Conservation (phyloP, 2,113 vertebrate genomes). For the Alethe diademata region DNA sequence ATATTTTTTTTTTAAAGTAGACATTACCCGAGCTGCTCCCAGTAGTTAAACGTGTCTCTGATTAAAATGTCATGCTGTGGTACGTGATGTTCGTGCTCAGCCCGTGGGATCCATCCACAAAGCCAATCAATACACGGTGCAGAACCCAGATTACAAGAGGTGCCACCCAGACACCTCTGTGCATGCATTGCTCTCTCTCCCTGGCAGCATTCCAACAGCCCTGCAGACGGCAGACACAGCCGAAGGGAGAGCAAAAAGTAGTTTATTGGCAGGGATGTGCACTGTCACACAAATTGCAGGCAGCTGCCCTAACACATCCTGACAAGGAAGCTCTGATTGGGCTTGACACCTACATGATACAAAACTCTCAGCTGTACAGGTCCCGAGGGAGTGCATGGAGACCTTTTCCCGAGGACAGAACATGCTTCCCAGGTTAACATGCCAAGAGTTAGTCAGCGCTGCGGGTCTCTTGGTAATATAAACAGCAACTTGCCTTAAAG, state of each 20-base stretch:
- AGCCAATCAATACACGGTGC: constrained; percentile 24
- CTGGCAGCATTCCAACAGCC: constrained; percentile 64
- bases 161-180: constrained; percentile 49
- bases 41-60: background rate
- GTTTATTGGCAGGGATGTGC: constrained; percentile 22
- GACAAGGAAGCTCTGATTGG: constrained; percentile 6
- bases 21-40: background rate
- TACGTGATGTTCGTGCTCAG: background rate
- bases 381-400: background rate
- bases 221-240: constrained; percentile 27
- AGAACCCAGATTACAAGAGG: constrained; percentile 37
- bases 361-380: background rate
- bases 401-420: background rate
- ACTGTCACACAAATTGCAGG: constrained; percentile 37
- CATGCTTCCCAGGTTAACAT: background rate
- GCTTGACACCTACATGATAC: background rate
- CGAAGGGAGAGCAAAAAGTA: background rate
- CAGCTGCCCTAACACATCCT: constrained; percentile 36
- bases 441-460: background rate
- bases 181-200: background rate
- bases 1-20: background rate
- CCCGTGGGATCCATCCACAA: constrained; percentile 25
- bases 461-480: background rate
- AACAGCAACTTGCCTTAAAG: background rate
- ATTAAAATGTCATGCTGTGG: constrained; percentile 3